Percentiles rank a stretch among this genome's conserved stretches.
phyloP scores from a whole-genome alignment of 1,140 invertebrate genomes.

The Eurosta solidaginis region DNA sequence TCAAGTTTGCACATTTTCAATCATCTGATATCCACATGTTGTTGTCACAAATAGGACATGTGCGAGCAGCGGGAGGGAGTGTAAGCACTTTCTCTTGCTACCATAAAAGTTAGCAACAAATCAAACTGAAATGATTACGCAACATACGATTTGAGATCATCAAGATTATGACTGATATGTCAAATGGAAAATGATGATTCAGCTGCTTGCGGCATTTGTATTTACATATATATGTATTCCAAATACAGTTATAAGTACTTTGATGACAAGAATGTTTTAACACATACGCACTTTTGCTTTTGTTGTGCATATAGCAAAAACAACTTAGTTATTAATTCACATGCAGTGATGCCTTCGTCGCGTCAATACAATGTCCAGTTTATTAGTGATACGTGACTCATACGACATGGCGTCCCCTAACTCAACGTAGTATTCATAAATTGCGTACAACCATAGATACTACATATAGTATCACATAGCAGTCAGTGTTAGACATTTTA shows the following conservation, averaged over 20 bases:
- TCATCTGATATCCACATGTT: not conserved
- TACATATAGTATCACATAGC: too few species aligned
- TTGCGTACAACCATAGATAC: too few species aligned
- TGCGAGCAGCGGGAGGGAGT: too few species aligned
- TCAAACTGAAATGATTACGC: not conserved
- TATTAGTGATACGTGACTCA: constrained; percentile 16
- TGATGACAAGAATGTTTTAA: too few species aligned
- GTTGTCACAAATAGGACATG: too few species aligned
- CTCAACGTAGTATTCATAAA: not conserved
- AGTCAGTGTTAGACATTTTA: constrained; percentile 9
- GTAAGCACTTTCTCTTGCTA: not conserved
- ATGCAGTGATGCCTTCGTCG: not conserved
- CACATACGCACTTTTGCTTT: too few species aligned
- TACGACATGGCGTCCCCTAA: not conserved
- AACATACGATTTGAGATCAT: constrained; percentile 11
- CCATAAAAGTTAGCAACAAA: not conserved
- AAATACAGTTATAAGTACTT: too few species aligned
- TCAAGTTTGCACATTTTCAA: not conserved
- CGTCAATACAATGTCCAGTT: constrained; percentile 11
- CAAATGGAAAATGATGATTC: not conserved
- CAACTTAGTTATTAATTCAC: too few species aligned
- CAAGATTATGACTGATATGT: not conserved
- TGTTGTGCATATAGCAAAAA: too few species aligned
- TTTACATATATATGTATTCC: not conserved
- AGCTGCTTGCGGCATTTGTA: not conserved